Base-by-base conservation (phyloP, 2,797 vertebrate species). In the Pitangus sulphuratus region DNA sequence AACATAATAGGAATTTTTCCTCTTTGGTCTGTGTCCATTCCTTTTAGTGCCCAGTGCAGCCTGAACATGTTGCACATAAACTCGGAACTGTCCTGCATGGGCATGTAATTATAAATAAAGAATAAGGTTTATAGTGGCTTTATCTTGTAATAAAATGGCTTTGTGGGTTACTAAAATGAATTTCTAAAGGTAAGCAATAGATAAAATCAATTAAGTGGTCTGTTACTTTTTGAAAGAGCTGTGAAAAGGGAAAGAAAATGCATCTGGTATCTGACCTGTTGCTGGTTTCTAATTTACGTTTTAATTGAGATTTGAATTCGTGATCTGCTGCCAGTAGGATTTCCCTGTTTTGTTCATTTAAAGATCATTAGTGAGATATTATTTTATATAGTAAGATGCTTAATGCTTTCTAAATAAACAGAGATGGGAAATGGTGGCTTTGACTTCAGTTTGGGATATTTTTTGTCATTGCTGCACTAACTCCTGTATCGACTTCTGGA, bases 141-240 rank as follows among this genome's bases (percentile, higher is more conserved):
- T 93, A 37, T 72, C n/a, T 51, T 95, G 17, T 33, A 94, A 95
- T 91, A 82, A 89, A 91, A 81, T n/a, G 58, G 50, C 31, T 95
- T 94, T 54, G 61, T 54, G 66, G 17, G n/a, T 44, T 86, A 83
- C 57, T 95, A 75, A 96, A 90, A 40, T 80, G 24, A 56, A 70
- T 57, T 82, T 80, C 24, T 69, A 47, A 79, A 77, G 47, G 26
- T 78, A 91, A 87, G 81, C 86, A 76, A 85, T 60, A 81, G 61
- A 53, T 37, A 42, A 84, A 75, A 35, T 51, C 18, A 61, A 8
- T 93, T 80, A 85, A 94, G 37, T 75, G 31, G 7, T 82, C 37
- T 76, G 74, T 84, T 64, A 69, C 54, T 91, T 90, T 80, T 89
- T 75, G 81, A 93, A 93, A 60, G 42, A 86, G 21, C 71, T 86